Evolutionary conservation across 2,113 vertebrate genomes (phyloP), one percentile per base, ranked within the genome.

Genomic region (Xenopus tropicalis): DNA sequence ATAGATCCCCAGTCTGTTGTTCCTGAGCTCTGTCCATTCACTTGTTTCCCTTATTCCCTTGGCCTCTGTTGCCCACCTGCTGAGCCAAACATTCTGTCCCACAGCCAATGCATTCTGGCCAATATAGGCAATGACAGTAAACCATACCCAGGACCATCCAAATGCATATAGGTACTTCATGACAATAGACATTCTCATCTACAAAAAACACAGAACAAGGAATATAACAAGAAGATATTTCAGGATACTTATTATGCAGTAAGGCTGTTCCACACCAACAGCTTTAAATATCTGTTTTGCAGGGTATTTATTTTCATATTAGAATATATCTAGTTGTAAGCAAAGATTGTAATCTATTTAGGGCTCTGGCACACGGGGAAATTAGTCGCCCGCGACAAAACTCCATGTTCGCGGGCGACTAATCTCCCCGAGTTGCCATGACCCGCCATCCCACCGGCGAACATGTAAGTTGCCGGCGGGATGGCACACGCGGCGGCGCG

Each of bases 31-130:
- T 16, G 81, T 84, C 87, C 85, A 86, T 66, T 85, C 82, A 21
- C 69, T 75, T 14, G 80, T 25, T 16, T 88, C 81, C 70, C 69
- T 80, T 24, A 79, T 22, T 52, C 80, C n/a, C 69, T 84, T 86
- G 52, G 83, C 78, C 80, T 87, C 84, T 52, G 72, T 77, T 70
- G 82, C 77, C 87, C 85, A 88, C 23, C 64, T 52, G 21, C 83
- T 85, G 37, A 90, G 87, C 84, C 88, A 85, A 0, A 85, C 71
- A 58, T 86, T 87, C 67, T 90, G 84, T 51, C 83, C 83, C 69
- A 86, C 63, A 20, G 79, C 66, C 69, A 84, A 37, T 42, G 80
- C 78, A 54, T 86, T 89, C 77, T 89, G 83, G 46, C 84, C 82
- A 19, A 83, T 0, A 24, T 79, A 85, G 67, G 79, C 78, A 69